Evolutionary conservation across 2,113 vertebrate species (phyloP).

Genomic region (Chionodraco myersi): DNA sequence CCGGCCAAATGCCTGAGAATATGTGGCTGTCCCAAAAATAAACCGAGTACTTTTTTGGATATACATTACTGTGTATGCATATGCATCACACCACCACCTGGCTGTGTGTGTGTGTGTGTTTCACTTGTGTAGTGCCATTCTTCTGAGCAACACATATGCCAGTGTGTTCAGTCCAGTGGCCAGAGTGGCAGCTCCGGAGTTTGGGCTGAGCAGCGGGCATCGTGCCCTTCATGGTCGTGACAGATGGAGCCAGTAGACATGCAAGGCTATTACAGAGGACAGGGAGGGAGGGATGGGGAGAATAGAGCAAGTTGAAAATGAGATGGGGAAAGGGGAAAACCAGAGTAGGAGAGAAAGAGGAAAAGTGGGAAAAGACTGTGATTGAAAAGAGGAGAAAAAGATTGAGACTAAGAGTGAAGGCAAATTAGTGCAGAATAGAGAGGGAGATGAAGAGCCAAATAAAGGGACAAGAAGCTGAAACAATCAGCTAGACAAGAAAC

Average conservation of each 20-base stretch:
- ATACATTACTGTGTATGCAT: slow-evolving; percentile 27
- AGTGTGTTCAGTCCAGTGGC: slow-evolving; percentile 65
- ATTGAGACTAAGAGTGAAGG: slow-evolving; percentile 24
- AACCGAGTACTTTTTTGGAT: not conserved
- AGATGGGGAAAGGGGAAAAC: slow-evolving; percentile 17
- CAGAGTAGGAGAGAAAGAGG: slow-evolving; percentile 20
- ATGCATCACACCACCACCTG: too few species aligned
- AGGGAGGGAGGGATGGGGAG: slow-evolving; percentile 13
- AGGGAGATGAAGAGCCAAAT: slow-evolving; percentile 23
- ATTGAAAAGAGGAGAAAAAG: slow-evolving; percentile 21
- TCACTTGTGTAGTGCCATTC: slow-evolving; percentile 16
- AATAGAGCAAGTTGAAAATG: slow-evolving; percentile 30
- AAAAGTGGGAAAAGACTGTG: slow-evolving; percentile 25
- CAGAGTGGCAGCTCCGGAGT: slow-evolving; percentile 71
- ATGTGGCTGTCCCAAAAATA: not conserved
- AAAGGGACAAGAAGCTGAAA: slow-evolving; percentile 14
- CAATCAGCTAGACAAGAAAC: slow-evolving; percentile 23
- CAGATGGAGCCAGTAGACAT: slow-evolving; percentile 75
- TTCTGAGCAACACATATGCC: slow-evolving; percentile 68
- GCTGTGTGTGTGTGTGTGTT: not conserved
- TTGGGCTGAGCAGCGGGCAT: slow-evolving; percentile 67
- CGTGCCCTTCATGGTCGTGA: slow-evolving; percentile 72
- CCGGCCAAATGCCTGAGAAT: not conserved
- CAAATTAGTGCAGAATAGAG: slow-evolving; percentile 37
- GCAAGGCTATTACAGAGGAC: slow-evolving; percentile 57